Evolutionary conservation across 2,113 vertebrate species (phyloP).

Genomic region (Hippopotamus amphibius): DNA sequence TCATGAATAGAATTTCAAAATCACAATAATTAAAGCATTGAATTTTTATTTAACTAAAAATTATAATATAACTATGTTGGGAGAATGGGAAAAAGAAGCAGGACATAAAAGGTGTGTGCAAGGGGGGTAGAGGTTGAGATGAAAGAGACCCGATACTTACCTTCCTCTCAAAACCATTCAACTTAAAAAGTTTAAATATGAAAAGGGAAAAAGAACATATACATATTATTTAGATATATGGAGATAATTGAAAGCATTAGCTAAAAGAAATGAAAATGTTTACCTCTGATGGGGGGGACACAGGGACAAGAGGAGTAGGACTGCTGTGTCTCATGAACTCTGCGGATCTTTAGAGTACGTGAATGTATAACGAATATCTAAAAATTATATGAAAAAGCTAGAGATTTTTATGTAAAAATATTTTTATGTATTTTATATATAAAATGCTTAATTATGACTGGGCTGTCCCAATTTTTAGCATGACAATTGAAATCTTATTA

Average conservation of each 20-base stretch:
- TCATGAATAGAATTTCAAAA: not conserved
- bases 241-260: not conserved
- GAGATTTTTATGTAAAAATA: not conserved
- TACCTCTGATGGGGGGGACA: not conserved
- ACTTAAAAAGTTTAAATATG: not conserved
- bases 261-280: not conserved
- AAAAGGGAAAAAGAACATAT: not conserved
- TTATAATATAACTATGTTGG: not conserved
- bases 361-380: not conserved
- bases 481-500: not conserved
- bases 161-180: not conserved
- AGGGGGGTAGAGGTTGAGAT: not conserved
- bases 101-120: not conserved
- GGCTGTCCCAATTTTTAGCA: not conserved
- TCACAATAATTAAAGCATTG: not conserved
- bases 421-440: not conserved
- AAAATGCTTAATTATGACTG: not conserved
- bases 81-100: not conserved
- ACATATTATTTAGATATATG: not conserved
- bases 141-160: not conserved
- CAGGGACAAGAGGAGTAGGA: not conserved
- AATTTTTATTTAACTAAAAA: slow-evolving; percentile 15
- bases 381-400: not conserved
- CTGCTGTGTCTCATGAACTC: not conserved
- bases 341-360: not conserved